Conservation (phyloP, 2,888 invertebrate genomes). For the Oeneis ivallda region DNA sequence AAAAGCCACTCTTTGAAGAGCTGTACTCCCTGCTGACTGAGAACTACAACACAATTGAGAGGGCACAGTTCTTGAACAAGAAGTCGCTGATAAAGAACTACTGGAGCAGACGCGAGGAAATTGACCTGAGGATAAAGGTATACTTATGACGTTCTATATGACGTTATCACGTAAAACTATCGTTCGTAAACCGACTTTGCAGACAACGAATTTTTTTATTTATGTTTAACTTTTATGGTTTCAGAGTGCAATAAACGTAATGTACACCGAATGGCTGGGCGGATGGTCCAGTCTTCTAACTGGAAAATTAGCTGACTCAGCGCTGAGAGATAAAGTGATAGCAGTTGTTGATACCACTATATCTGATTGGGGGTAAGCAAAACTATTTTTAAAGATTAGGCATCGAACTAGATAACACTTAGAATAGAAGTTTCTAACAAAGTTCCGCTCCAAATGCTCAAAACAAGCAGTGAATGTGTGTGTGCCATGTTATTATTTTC, state of each 20-base stretch:
- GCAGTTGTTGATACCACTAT: constrained; percentile 77
- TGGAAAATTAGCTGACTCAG: constrained; percentile 78
- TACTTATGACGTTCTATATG: too few species aligned
- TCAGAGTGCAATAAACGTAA: constrained; percentile 81
- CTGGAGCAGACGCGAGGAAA: constrained; percentile 70
- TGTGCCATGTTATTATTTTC: too few species aligned
- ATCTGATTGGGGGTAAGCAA: constrained; percentile 67
- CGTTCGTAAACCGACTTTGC: too few species aligned
- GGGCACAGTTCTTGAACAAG: constrained; percentile 67
- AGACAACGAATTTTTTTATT: too few species aligned
- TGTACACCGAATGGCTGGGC: constrained; percentile 84
- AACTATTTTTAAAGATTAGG: too few species aligned
- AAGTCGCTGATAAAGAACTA: constrained; percentile 71
- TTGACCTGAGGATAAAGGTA: constrained; percentile 76
- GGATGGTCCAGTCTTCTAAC: constrained; percentile 84
- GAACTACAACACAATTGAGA: constrained; percentile 72
- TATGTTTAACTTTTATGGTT: constrained; percentile 30
- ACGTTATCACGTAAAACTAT: background rate
- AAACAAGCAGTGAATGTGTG: too few species aligned
- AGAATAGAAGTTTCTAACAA: too few species aligned
- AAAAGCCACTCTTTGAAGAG: constrained; percentile 69
- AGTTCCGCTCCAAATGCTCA: too few species aligned
- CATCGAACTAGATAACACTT: too few species aligned
- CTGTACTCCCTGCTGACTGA: constrained; percentile 69
- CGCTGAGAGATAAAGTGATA: constrained; percentile 65